These are phyloP conservation scores for Oligia strigilis DNA, from an alignment of 2,888 invertebrate genomes.

Conservation along the genomic window DNA sequence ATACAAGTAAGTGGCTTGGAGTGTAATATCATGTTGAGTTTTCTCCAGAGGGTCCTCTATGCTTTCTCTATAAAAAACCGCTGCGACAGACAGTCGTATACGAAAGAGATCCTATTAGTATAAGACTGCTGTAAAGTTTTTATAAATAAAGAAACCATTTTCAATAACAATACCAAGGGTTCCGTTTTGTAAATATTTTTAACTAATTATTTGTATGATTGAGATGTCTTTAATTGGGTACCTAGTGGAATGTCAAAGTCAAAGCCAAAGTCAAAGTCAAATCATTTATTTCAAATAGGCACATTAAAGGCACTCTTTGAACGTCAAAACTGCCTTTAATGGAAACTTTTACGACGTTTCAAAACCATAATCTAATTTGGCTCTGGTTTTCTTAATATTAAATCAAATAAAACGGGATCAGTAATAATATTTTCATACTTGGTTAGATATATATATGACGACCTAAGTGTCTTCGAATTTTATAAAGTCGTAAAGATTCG, in stretches of 20 bases:
- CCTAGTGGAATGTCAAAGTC: too few species aligned
- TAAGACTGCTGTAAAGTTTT: not conserved
- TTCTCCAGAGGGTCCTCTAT: not conserved
- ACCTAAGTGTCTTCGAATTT: not conserved
- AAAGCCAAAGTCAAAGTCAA: too few species aligned
- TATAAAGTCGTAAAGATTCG: constrained; percentile 12
- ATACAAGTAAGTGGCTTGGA: constrained; percentile 87
- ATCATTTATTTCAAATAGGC: too few species aligned
- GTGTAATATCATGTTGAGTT: not conserved
- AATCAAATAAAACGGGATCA: not conserved
- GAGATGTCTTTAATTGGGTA: not conserved
- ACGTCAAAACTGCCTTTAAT: too few species aligned
- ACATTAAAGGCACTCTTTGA: too few species aligned
- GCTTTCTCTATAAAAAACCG: not conserved
- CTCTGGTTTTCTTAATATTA: not conserved
- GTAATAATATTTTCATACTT: not conserved
- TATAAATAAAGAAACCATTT: not conserved
- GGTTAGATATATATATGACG: not conserved
- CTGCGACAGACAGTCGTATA: too few species aligned
- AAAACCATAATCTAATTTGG: not conserved
- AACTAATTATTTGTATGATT: not conserved
- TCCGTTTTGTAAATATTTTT: not conserved
- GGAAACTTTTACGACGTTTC: not conserved
- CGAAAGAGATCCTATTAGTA: not conserved
- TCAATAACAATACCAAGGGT: not conserved